phyloP scores from a whole-genome alignment of 2,113 vertebrate species.

The Anser brachyrhynchus region DNA sequence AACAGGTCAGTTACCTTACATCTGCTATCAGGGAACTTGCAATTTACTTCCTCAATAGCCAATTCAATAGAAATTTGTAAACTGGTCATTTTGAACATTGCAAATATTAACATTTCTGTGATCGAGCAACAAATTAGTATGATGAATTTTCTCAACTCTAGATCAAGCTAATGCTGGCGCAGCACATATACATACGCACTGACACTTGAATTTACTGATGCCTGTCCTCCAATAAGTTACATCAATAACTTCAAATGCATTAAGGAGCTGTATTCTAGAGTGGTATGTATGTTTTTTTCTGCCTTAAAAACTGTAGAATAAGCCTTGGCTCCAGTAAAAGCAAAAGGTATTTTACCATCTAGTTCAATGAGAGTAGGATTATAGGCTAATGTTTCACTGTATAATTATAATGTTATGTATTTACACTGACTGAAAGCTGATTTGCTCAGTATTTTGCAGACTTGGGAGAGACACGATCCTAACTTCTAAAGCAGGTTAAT shows the following conservation, averaged over 20 bases:
- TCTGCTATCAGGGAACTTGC: slow-evolving; percentile 78
- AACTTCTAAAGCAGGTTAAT: slow-evolving; percentile 1
- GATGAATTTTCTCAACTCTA: slow-evolving; percentile 27
- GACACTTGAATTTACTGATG: slow-evolving; percentile 66
- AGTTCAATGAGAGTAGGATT: neutral
- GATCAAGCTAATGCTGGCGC: slow-evolving; percentile 32
- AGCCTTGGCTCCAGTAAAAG: neutral
- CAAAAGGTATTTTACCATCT: neutral
- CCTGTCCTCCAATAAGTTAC: slow-evolving; percentile 50
- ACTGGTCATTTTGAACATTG: slow-evolving; percentile 50
- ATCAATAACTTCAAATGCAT: neutral
- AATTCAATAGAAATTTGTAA: slow-evolving; percentile 63
- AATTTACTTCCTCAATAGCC: slow-evolving; percentile 71
- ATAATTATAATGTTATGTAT: neutral
- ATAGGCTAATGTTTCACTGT: neutral
- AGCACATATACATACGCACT: neutral
- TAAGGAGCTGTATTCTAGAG: neutral
- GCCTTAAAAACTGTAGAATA: neutral
- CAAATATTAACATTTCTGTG: slow-evolving; percentile 55
- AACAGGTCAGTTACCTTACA: slow-evolving; percentile 85
- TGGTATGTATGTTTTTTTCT: neutral
- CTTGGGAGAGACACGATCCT: neutral
- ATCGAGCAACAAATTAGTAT: slow-evolving; percentile 45
- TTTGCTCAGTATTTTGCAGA: neutral
- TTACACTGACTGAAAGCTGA: neutral